Percentiles rank a stretch among this genome's conserved stretches.
phyloP scores from a whole-genome alignment of 2,888 invertebrate genomes.

The Rotaria magnacalcarata region DNA sequence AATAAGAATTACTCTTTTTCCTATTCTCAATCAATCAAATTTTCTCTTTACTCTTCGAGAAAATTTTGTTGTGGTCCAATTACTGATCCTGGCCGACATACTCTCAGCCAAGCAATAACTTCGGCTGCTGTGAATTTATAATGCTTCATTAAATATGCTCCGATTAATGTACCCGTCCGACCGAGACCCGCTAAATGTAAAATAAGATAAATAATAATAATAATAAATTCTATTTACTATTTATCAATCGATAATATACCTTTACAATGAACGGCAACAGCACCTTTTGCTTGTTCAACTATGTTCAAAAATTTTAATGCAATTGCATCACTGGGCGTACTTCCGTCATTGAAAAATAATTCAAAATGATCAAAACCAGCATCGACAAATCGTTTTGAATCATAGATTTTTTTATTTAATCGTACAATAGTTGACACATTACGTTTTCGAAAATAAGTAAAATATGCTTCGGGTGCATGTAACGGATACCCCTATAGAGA shows the following conservation, averaged over 20 bases:
- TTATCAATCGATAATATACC: slow-evolving; percentile 51
- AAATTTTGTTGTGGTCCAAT: slow-evolving; percentile 94
- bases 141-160: slow-evolving; percentile 89
- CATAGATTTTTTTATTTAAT: slow-evolving; percentile 86
- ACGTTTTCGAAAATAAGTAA: slow-evolving; percentile 80
- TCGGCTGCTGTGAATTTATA: slow-evolving; percentile 79
- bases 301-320: slow-evolving; percentile 80
- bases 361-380: slow-evolving; percentile 90
- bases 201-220: too few relatives aligned
- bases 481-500: slow-evolving; percentile 61
- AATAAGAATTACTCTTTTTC: not conserved
- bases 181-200: slow-evolving; percentile 75
- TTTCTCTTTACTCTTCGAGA: slow-evolving; percentile 61
- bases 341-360: slow-evolving; percentile 92
- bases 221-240: too few relatives aligned
- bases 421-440: slow-evolving; percentile 79
- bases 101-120: slow-evolving; percentile 89
- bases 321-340: slow-evolving; percentile 82
- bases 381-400: slow-evolving; percentile 75
- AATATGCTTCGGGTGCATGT: slow-evolving; percentile 88
- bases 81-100: slow-evolving; percentile 92
- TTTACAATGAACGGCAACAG: slow-evolving; percentile 94
- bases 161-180: slow-evolving; percentile 93
- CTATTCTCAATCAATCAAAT: too few relatives aligned
- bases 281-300: slow-evolving; percentile 79